Conservation (phyloP, 1,140 invertebrate species). For the Diorhabda carinulata region DNA sequence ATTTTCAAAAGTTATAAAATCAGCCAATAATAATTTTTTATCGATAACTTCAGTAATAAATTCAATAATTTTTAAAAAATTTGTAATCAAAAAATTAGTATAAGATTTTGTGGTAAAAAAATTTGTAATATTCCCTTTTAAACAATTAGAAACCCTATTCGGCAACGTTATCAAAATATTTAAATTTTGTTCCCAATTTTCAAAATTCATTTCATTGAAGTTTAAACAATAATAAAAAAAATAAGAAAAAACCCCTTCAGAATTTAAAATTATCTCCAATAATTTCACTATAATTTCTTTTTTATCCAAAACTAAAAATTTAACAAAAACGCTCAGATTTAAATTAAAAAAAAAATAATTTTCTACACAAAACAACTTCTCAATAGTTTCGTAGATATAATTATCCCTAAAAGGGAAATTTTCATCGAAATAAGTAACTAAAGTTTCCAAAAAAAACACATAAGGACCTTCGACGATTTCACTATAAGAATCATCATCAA, state of each 20-base stretch:
- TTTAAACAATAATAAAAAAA: constrained; percentile 44
- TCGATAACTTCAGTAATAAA: constrained; percentile 52
- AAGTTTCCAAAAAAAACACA: constrained; percentile 46
- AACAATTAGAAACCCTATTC: constrained; percentile 61
- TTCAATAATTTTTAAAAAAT: constrained; percentile 56
- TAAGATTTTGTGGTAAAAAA: constrained; percentile 59
- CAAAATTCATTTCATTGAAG: constrained; percentile 29
- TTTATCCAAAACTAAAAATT: constrained; percentile 41
- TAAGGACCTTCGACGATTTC: constrained; percentile 48
- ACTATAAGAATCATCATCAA: constrained; percentile 48
- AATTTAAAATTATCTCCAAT: constrained; percentile 53
- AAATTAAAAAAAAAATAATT: constrained; percentile 53
- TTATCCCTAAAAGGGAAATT: constrained; percentile 52
- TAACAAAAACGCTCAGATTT: constrained; percentile 49
- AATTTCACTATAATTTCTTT: constrained; percentile 42
- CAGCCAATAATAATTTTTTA: constrained; percentile 34
- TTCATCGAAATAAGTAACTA: constrained; percentile 51
- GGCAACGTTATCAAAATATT: constrained; percentile 64
- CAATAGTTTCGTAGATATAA: constrained; percentile 44
- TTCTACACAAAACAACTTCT: constrained; percentile 52
- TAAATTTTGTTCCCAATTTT: constrained; percentile 54
- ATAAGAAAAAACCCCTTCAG: constrained; percentile 55
- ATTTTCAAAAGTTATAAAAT: constrained; percentile 46
- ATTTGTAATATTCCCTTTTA: constrained; percentile 53
- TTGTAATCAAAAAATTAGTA: constrained; percentile 56